These are phyloP conservation scores for Parnassius mnemosyne DNA, from an alignment of 2,888 invertebrate genomes.

Conservation along the genomic window DNA sequence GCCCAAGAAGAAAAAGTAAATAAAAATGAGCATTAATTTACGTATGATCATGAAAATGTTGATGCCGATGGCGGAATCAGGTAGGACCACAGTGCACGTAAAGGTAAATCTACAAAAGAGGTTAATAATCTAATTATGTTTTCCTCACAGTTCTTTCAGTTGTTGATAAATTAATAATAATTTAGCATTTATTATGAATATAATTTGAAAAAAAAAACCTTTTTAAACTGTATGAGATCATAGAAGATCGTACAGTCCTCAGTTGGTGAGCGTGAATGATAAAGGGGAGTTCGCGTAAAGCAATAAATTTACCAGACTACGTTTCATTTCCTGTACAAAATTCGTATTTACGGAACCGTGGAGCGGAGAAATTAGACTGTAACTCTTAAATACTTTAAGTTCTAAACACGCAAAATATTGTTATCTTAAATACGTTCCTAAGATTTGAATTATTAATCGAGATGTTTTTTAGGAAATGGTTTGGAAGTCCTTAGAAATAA, in stretches of 20 bases:
- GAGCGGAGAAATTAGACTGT: slow-evolving; percentile 15
- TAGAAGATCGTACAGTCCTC: slow-evolving; percentile 29
- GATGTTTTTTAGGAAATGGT: background rate
- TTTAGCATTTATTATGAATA: no score
- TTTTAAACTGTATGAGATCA: slow-evolving; percentile 26
- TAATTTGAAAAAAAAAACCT: background rate
- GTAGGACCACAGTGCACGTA: no score
- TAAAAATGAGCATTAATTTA: no score
- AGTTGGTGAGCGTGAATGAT: slow-evolving; percentile 66
- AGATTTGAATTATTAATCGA: background rate
- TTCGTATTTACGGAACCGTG: slow-evolving; percentile 53
- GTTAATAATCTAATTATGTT: no score
- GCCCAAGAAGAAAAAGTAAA: no score
- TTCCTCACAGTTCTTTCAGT: no score
- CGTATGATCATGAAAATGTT: no score
- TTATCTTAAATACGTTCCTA: background rate
- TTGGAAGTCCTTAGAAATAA: background rate
- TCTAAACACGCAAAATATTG: slow-evolving; percentile 11
- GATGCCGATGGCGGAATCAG: no score
- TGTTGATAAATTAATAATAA: no score
- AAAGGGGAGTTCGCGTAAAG: slow-evolving; percentile 56
- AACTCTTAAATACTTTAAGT: slow-evolving; percentile 14
- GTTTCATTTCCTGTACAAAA: slow-evolving; percentile 76
- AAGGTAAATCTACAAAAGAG: no score
- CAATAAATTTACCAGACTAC: slow-evolving; percentile 65